Base-by-base conservation (phyloP, 2,888 invertebrate species). In the Eupithecia tripunctaria region DNA sequence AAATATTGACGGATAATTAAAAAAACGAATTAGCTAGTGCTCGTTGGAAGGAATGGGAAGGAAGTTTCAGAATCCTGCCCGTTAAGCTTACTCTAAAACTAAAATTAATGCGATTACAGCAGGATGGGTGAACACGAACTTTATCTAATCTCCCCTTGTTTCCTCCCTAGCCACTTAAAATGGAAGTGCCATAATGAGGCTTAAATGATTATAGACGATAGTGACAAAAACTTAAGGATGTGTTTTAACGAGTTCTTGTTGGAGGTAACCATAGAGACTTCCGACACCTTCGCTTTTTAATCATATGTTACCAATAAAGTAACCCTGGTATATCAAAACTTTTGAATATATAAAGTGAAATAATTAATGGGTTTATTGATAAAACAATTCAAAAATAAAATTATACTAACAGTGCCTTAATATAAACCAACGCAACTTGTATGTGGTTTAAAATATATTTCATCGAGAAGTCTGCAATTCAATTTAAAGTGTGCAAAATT, bases 111-210 rank as follows among this genome's bases (percentile, higher is more conserved):
- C 83, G 86, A 87, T 88, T 84, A 86, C 78, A 79, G 76, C 76
- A 79, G 83, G 73, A 73, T 79, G 78, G 79, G 78, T 81, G 82
- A 82, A 79, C 77, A 79, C 72, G 51, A 79, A 78, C 78, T 79
- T 82, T 86, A 89, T 88, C 90, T 91, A 83, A 91, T 90, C 91
- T 90, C 84, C 86, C 88, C 88, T 82, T 84, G 82, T 80, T 88
- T 88, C 88, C 88, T 89, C 78, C 76, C 81, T 79, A 85, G 84
- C 85, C 83, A 84, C 86, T 88, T 82, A 82, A 81, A 81, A 78
- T 82, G 83, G 81, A 80, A 86, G 83, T 75, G 80, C 81, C 78
- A 82, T 84, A 83, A 83, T 85, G 78, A 77, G 79, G 79, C 78
- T 85, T 84, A 75, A 79, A 82, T 84, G 81, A 86, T 85, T 82